Evolutionary conservation across 2,888 invertebrate genomes (phyloP), one percentile per base, ranked within the genome.

Genomic region (Perizoma affinitatum): DNA sequence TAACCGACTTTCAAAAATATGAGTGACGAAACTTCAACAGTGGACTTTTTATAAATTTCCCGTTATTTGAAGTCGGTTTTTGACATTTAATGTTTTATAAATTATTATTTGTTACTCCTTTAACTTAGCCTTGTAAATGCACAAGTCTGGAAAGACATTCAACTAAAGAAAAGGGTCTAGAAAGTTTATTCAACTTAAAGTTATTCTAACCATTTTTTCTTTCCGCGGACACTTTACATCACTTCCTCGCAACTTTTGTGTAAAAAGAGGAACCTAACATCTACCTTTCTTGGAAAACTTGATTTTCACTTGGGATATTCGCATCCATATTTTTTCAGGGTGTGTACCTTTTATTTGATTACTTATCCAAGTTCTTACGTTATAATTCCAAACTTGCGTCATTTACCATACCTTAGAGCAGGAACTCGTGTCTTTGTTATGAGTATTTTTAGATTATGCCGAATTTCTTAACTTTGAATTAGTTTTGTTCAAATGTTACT

Each of bases 321-420:
- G 40, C 55, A 66, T 67, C 64, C 65, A 42, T 64, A 66, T 66
- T 66, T 63, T 66, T 67, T 64, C 45, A 59, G 48, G 55, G 58
- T 42, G 58, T 5, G 61, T 63, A 65, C 60, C 64, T 67, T 65
- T 55, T 61, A 63, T 69, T 67, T 67, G 67, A 67, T 66, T 61
- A 61, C 63, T 65, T 61, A 58, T 62, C 58, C 42, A 63, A 63
- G 65, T 68, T 65, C 34, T 61, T 59, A 65, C 66, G 61, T 63
- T 66, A 61, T 66, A 65, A 63, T 64, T 49, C 58, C 55, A 61
- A 65, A 63, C 59, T 63, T 53, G 38, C 43, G 58, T 53, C 64
- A 63, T 22, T 22, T 22, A 22, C 22, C 22, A 22, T n/a, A n/a
- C n/a, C n/a, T n/a, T n/a, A n/a, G n/a, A 22, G 22, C 22, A 22